phyloP scores from a whole-genome alignment of 2,797 vertebrate genomes.

The Tiaroga cobitis region DNA sequence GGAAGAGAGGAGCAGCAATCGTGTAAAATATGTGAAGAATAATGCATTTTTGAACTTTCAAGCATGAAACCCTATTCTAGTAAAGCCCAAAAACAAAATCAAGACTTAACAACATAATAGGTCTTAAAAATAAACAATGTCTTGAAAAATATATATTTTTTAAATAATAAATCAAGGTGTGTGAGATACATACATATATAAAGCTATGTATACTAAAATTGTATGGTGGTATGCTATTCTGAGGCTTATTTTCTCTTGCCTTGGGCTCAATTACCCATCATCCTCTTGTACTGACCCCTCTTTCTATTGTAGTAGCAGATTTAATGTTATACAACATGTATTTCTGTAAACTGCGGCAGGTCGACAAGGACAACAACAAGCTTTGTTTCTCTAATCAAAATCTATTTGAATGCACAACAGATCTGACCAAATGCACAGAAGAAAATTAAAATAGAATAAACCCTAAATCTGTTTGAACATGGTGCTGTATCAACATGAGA shows the following conservation, averaged over 20 bases:
- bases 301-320: background rate
- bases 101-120: too few species aligned
- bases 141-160: too few species aligned
- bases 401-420: background rate
- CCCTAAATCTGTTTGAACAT: background rate
- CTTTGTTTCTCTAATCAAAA: background rate
- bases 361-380: background rate
- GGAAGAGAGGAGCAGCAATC: too few species aligned
- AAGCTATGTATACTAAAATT: background rate
- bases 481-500: background rate
- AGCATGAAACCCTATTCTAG: too few species aligned
- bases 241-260: background rate
- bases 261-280: background rate
- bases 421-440: background rate
- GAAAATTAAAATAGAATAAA: background rate
- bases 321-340: constrained; percentile 8
- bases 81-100: too few species aligned
- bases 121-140: too few species aligned
- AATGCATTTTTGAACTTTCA: background rate
- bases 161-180: background rate
- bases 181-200: background rate
- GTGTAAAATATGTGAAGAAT: background rate
- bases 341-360: constrained; percentile 7
- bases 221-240: too few species aligned
- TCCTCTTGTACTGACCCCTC: constrained; percentile 3